Evolutionary conservation across 2,113 vertebrate genomes (phyloP), one percentile per base, ranked within the genome.

Genomic region (Bostrychus sinensis): DNA sequence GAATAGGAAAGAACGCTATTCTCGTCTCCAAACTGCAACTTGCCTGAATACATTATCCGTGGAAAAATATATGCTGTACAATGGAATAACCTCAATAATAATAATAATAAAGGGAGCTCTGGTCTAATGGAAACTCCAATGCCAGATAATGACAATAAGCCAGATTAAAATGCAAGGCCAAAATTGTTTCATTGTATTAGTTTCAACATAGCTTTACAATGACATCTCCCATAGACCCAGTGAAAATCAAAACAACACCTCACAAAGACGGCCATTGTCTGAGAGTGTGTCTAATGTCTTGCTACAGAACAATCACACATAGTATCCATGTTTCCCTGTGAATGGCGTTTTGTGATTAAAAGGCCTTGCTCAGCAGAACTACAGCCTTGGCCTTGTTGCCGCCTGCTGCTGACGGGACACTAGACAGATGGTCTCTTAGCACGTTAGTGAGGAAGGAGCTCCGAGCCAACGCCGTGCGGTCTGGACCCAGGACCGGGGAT

Each of bases 381-480:
- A 34, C 54, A 38, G 39, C 34, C 43, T 2, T 20, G 19, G 16
- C 43, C 56, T 36, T 25, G 32, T 66, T 77, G 34, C 64, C 55
- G 19, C 32, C 51, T 54, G 16, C 54, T 72, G 79, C 54, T 72
- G 59, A 70, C 70, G 53, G 51, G 59, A 61, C 68, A 26, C 46
- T 56, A 30, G 66, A 71, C 66, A 70, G 70, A 60, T 50, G 48
- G 66, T 67, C 70, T 64, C 46, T 80, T 74, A 75, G 41, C 77
- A 60, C 41, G 68, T 41, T 11, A 20, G 72, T 82, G 78, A 85
- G 77, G 85, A 77, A 66, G 22, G 42, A 56, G 70, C 45, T 64
- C 7, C 0, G 61, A 59, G 46, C 67, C 75, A 74, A 45, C 53
- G 7, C 25, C 26, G 1, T 62, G 80, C 8, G 76, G 80, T 83